Percentiles rank a stretch among this genome's conserved stretches.
Conservation (phyloP, 1,140 invertebrate genomes). For the Andrena cerasifolii region DNA sequence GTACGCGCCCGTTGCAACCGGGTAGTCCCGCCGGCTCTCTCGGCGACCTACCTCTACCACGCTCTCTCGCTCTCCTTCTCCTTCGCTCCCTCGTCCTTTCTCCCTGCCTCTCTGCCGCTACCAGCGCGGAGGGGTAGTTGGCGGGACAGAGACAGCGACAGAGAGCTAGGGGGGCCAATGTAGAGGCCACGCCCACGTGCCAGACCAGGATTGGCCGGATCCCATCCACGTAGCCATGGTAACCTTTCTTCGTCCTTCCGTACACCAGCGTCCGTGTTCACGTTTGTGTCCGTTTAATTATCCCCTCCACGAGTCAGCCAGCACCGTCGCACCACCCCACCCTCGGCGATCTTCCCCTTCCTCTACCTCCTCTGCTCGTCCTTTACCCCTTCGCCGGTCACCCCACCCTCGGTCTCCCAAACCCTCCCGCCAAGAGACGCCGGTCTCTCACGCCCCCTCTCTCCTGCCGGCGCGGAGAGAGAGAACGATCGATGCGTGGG, state of each 20-base stretch:
- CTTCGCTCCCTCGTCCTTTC: conserved; percentile 43
- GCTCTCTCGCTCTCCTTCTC: conserved; percentile 1
- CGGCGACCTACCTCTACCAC: conserved; percentile 66
- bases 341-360: conserved; percentile 24
- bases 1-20: conserved; percentile 74
- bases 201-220: conserved; percentile 77
- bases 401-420: conserved; percentile 21
- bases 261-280: conserved; percentile 54
- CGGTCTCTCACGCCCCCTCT: conserved; percentile 54
- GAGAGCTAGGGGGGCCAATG: conserved; percentile 67
- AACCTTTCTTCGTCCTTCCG: conserved; percentile 77
- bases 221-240: conserved; percentile 76
- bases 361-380: conserved; percentile 24
- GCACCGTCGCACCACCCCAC: conserved; percentile 42
- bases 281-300: conserved; percentile 78
- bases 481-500: conserved; percentile 58
- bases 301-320: conserved; percentile 69
- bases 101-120: conserved; percentile 4
- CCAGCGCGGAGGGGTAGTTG: conserved; percentile 3
- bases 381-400: conserved; percentile 28
- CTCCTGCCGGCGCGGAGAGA: conserved; percentile 42
- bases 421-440: conserved; percentile 26
- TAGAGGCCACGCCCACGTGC: conserved; percentile 75
- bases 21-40: conserved; percentile 70
- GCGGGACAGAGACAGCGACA: conserved; percentile 45